Evolutionary conservation across 2,888 invertebrate species (phyloP), one percentile per base, ranked within the genome.

Genomic region (Aethes cnicana): DNA sequence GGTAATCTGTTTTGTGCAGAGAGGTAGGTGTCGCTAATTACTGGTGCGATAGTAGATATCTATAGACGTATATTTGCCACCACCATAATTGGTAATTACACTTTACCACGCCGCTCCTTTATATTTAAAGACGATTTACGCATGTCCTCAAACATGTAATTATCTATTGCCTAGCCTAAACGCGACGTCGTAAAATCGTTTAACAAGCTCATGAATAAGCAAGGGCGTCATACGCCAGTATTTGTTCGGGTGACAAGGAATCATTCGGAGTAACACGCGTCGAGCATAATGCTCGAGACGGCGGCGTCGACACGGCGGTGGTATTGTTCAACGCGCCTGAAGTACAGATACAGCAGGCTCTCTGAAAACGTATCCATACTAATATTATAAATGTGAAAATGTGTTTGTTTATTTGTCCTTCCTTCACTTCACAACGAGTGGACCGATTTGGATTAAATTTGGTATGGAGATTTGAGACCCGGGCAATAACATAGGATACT

Each of bases 151-250:
- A 28, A 11, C 11, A 12, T 26, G 26, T 9, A 33, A 35, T 35
- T 35, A 8, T 17, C 9, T 23, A 17, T 21, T 39, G 39, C 33
- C 33, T 14, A 18, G 9, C 8, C 26, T 35, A 35, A 35, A 35
- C 39, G 36, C 44, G 23, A 36, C 43, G 14, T 9, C 50, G 43
- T 44, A 43, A 44, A 43, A 21, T 44, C 36, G 36, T 44, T 50
- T 50, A 37, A 37, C 50, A 50, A 4, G 36, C 43, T 50, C 50
- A 50, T 50, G 50, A 50, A 50, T 50, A 50, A 50, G 44, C 50
- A 50, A 36, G 43, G 49, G 35, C 12, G 37, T 50, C 50, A 44
- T 36, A 50, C 30, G 36, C 6, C 50, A 37, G 50, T 50, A 50
- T 50, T 50, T 50, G 43, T 43, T 49, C 49, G 16, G 17, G 18